Evolutionary conservation across 1,140 invertebrate genomes (phyloP), one percentile per base, ranked within the genome.

Genomic region (Bombus superbus): DNA sequence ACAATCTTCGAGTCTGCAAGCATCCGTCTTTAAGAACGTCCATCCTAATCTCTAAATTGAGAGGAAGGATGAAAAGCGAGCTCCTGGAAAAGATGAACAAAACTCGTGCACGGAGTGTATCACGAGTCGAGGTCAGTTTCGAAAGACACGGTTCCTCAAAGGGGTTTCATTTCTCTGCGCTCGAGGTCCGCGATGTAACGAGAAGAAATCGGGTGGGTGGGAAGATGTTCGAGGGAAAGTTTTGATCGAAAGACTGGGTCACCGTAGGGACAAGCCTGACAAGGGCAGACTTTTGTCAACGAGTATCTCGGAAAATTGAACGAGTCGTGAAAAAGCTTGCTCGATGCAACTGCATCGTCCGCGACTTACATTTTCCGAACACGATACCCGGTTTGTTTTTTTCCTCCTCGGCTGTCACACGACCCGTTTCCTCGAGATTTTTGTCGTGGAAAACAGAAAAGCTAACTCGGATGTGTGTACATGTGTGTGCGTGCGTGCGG

Each of bases 191-290:
- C 47, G 40, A 79, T 35, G 44, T 59, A 68, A 32, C 47, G 5
- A 68, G 66, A 78, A 57, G 75, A 71, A 66, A 47, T 22, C 13
- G 13, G 4, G 2, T n/a, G 11, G 8, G 10, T 74, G 44, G 40
- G 28, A 18, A 47, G 4, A 18, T 44, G 0, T 32, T 28, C 22
- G 22, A 59, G 35, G 10, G 38, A 75, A 89, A 89, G 84, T 88
- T 90, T 89, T 81, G 88, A 87, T 85, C 82, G 82, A 78, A 73
- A 85, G 32, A 83, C 75, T 75, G 62, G 81, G 78, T 85, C 75
- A 80, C 32, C 53, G 32, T 2, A 38, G 68, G 57, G n/a, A 78
- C 62, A 38, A 28, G 59, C 35, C 64, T 38, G 71, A 62, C 64
- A 59, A 68, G 53, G n/a, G 44, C 42, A 40, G 42, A 76, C 79